Evolutionary conservation across 2,797 vertebrate species (phyloP).

Genomic region (Sebastes minor): DNA sequence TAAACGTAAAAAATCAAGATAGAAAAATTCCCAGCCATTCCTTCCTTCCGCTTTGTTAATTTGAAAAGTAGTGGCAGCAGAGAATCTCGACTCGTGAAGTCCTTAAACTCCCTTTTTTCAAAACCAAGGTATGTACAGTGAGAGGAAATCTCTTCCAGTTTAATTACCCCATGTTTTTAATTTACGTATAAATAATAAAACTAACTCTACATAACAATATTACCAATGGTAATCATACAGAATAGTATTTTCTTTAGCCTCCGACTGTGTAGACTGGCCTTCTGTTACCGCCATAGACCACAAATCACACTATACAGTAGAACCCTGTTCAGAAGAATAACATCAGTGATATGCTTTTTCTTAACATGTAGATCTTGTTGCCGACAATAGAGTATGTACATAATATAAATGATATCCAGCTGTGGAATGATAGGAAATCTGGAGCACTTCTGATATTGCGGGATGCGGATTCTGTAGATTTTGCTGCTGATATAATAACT

Average conservation of each 20-base stretch:
- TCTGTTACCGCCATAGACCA: conserved; percentile 73
- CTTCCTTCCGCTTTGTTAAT: conserved; percentile 71
- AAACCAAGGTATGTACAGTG: conserved; percentile 84
- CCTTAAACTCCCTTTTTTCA: conserved; percentile 69
- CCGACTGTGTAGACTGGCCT: conserved; percentile 66
- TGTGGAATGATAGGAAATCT: conserved; percentile 78
- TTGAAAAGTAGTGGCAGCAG: conserved; percentile 80
- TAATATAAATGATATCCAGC: conserved; percentile 78
- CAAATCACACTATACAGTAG: conserved; percentile 84
- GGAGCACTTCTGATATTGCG: conserved; percentile 75
- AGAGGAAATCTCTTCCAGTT: conserved; percentile 75
- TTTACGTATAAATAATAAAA: conserved; percentile 84
- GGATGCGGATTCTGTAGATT: conserved; percentile 56
- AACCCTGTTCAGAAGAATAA: conserved; percentile 84
- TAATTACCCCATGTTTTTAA: conserved; percentile 70
- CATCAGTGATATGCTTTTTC: conserved; percentile 82
- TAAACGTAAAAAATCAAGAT: conserved; percentile 81
- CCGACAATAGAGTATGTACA: conserved; percentile 81
- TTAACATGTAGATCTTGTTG: conserved; percentile 80
- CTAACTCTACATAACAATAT: conserved; percentile 84
- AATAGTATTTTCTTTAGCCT: conserved; percentile 81
- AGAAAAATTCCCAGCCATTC: conserved; percentile 82
- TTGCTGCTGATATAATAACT: conserved; percentile 64
- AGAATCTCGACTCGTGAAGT: conserved; percentile 68
- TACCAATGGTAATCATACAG: conserved; percentile 80